Conservation (phyloP, 2,797 vertebrate genomes). For the Rhabdomys pumilio region DNA sequence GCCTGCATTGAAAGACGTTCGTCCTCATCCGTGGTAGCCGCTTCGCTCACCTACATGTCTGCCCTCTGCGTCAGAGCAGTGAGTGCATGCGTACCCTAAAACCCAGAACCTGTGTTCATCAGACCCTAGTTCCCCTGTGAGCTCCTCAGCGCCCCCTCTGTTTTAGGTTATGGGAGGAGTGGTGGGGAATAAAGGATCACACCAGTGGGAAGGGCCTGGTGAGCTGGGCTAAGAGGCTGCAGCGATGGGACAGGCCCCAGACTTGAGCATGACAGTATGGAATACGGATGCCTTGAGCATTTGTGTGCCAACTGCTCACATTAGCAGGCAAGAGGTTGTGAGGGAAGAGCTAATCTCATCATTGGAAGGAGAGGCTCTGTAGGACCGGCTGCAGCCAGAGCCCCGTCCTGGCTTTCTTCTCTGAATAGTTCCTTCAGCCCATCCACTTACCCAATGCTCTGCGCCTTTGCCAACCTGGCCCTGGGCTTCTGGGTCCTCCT, state of each 20-base stretch:
- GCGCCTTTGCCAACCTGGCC: neutral
- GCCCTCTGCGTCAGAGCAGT: neutral
- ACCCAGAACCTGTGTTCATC: neutral
- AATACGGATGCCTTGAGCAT: neutral
- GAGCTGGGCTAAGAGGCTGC: neutral
- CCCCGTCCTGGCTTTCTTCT: neutral
- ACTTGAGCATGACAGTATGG: fast-evolving
- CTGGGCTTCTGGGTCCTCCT: neutral
- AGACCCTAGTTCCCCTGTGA: too few relatives aligned
- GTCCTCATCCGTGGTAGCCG: too few relatives aligned
- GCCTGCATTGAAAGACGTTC: neutral
- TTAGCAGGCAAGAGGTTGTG: neutral
- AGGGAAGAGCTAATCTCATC: neutral
- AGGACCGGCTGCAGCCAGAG: neutral
- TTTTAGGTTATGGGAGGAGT: fast-evolving
- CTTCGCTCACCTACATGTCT: neutral
- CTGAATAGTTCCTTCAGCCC: neutral
- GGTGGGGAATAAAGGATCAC: neutral
- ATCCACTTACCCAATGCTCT: fast-evolving
- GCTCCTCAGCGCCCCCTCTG: neutral
- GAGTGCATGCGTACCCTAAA: neutral
- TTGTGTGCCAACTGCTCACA: neutral
- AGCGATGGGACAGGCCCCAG: fast-evolving
- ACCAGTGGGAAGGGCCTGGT: neutral
- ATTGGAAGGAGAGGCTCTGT: fast-evolving